Percentiles rank a stretch among this genome's conserved stretches.
Conservation (phyloP, 1,140 invertebrate genomes). For the Leucophenga varia region DNA sequence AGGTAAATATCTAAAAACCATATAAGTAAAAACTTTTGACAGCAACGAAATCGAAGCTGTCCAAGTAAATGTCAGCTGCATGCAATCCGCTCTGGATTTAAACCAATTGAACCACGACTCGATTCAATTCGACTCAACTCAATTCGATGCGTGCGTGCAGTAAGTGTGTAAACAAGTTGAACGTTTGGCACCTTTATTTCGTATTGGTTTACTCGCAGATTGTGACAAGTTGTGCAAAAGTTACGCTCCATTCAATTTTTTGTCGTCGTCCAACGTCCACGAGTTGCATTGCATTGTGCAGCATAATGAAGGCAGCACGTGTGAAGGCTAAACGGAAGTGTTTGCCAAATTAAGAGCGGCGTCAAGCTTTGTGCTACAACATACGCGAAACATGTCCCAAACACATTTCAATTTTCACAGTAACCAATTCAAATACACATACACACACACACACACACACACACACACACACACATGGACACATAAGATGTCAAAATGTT, state of each 20-base stretch:
- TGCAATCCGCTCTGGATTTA: too few species aligned
- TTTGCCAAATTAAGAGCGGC: conserved; percentile 39
- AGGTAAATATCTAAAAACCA: too few species aligned
- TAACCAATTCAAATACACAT: conserved; percentile 1
- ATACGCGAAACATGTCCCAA: conserved; percentile 43
- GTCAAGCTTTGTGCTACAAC: too few species aligned
- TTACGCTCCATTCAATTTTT: not conserved
- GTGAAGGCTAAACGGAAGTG: conserved; percentile 23
- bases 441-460: not conserved
- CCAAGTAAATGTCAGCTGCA: conserved; percentile 42
- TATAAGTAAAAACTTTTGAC: conserved; percentile 47
- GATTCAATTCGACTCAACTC: too few species aligned
- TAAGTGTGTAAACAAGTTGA: too few species aligned
- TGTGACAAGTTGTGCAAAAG: not conserved
- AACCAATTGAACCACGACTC: too few species aligned
- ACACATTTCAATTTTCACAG: conserved; percentile 46
- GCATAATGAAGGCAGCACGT: too few species aligned
- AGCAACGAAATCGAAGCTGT: conserved; percentile 47
- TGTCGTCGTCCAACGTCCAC: too few species aligned
- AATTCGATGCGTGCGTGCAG: too few species aligned
- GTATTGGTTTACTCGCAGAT: conserved; percentile 5
- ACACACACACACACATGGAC: conserved; percentile 23
- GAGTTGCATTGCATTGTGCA: too few species aligned
- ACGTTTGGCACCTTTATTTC: too few species aligned
- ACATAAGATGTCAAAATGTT: conserved; percentile 51